Evolutionary conservation across 2,797 vertebrate genomes (phyloP).

Genomic region (Manis pentadactyla): DNA sequence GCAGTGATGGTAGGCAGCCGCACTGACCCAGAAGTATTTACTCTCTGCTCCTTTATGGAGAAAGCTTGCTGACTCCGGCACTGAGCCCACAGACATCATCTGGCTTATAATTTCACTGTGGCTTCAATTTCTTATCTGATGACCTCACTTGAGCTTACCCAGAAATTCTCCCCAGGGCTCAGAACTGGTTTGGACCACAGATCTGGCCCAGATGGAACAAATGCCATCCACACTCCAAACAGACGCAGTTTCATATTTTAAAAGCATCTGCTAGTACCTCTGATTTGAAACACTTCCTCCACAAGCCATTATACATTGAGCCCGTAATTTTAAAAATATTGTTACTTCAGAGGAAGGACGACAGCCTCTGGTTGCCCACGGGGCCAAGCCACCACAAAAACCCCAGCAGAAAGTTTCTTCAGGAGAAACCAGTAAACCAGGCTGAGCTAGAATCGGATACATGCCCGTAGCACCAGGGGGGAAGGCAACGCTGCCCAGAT

Average conservation of each 20-base stretch:
- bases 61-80: background rate
- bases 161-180: background rate
- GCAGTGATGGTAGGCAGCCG: background rate
- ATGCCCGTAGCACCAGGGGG: accelerated
- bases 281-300: background rate
- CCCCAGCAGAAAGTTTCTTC: background rate
- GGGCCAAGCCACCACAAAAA: background rate
- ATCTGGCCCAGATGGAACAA: background rate
- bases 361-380: background rate
- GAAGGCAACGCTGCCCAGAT: background rate
- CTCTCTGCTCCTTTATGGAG: background rate
- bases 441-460: background rate
- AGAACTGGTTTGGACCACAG: background rate
- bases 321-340: background rate
- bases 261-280: background rate
- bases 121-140: background rate
- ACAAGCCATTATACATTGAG: background rate
- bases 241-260: background rate
- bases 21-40: background rate
- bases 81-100: background rate
- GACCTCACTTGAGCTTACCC: background rate
- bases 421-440: background rate
- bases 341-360: background rate
- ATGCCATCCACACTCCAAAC: background rate
- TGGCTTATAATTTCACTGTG: background rate